These are phyloP conservation scores for Sylvilagus floridanus DNA, from an alignment of 2,797 vertebrate genomes.

Conservation along the genomic window DNA sequence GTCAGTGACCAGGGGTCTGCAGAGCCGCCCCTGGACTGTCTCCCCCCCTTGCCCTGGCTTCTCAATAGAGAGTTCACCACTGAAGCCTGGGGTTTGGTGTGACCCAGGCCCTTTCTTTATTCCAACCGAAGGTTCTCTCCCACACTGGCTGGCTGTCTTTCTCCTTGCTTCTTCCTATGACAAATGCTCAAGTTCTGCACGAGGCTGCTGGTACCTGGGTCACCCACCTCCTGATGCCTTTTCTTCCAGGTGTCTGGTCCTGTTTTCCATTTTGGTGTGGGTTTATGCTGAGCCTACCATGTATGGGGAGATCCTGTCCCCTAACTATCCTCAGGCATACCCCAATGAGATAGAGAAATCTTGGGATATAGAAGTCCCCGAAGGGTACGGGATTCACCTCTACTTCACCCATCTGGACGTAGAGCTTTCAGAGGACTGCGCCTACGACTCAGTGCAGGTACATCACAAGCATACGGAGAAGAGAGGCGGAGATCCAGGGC, in stretches of 20 bases:
- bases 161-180: background rate
- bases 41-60: background rate
- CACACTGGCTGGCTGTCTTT: rapidly evolving
- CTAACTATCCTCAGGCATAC: slow-evolving; percentile 93
- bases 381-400: slow-evolving; percentile 91
- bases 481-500: background rate
- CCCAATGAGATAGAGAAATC: slow-evolving; percentile 87
- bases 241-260: slow-evolving; percentile 80
- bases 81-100: background rate
- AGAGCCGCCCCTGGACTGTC: background rate
- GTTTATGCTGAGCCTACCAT: slow-evolving; percentile 85
- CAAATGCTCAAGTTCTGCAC: background rate
- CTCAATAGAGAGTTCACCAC: background rate
- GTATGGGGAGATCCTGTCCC: slow-evolving; percentile 92
- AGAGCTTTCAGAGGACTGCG: slow-evolving; percentile 92
- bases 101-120: background rate
- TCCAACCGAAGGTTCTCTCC: background rate
- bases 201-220: background rate
- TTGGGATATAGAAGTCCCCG: slow-evolving; percentile 92
- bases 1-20: slow-evolving; percentile 59
- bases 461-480: rapidly evolving
- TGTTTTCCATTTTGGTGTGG: slow-evolving; percentile 80
- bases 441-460: slow-evolving; percentile 94
- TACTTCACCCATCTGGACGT: slow-evolving; percentile 94
- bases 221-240: background rate